Evolutionary conservation across 1,140 invertebrate species (phyloP), one percentile per base, ranked within the genome.

Genomic region (Agrilus planipennis): DNA sequence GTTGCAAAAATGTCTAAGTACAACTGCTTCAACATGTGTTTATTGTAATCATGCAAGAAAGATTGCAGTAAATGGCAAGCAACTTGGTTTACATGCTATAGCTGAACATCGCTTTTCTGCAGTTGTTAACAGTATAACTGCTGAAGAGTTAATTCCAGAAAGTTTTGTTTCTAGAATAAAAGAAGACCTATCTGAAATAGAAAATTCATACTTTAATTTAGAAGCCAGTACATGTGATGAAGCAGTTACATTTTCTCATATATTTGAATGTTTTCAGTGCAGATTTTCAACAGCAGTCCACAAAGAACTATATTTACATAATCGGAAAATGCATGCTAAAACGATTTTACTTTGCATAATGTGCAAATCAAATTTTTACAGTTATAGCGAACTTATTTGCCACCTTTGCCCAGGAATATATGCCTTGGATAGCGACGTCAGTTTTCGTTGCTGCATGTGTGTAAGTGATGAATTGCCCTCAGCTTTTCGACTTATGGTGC

Each of bases 241-340:
- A 34, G 53, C 46, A 2, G 63, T 68, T 10, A 71, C 67, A 4
- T 76, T 73, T 57, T 69, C 73, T 27, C 71, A 77, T 32, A 68
- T 72, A 3, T 87, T 83, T 56, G 83, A 86, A 60, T 89, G 84
- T 66, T 86, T 87, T 66, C 80, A 84, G 49, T 89, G 84, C 62
- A 73, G 80, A 52, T 84, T 77, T 58, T 70, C 75, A 42, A 81
- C 81, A 29, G 62, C 71, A 3, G 65, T 81, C 21, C 81, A 86
- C 53, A 87, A 86, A 63, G 84, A 89, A 61, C 67, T 87, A 9
- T 86, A 84, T 62, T 67, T 82, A 46, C 84, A 89, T 58, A 87
- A 87, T 59, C 69, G 83, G 34, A 83, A 85, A 64, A 76, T 83
- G 71, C 84, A 89, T 64, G 76, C 83, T 47, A 87, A 84, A 60